Percentiles rank a stretch among this genome's conserved stretches.
Evolutionary conservation across 2,797 vertebrate genomes (phyloP).

Genomic region (Manis javanica): DNA sequence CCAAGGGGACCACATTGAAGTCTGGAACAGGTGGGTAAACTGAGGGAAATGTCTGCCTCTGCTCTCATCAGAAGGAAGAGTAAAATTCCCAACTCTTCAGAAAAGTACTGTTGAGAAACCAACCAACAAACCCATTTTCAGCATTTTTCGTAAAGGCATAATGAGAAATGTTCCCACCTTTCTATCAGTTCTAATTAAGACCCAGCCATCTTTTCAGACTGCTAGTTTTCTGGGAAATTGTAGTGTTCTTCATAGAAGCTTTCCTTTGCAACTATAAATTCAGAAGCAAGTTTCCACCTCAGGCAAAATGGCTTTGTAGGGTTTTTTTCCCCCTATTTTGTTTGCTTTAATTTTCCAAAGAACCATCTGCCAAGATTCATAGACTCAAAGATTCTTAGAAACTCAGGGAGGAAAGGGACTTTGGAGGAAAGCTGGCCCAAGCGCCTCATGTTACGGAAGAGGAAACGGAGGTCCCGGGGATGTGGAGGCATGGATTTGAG

Average conservation of each 20-base stretch:
- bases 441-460: background rate
- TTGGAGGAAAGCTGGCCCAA: background rate
- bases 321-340: background rate
- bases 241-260: background rate
- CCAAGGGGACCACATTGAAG: background rate
- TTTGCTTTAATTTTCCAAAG: conserved; percentile 73
- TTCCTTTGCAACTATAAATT: conserved; percentile 50
- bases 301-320: conserved; percentile 46
- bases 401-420: conserved; percentile 22
- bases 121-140: background rate
- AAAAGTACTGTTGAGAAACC: background rate
- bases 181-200: conserved; percentile 44
- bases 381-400: conserved; percentile 57
- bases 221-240: conserved; percentile 1
- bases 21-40: background rate
- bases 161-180: background rate
- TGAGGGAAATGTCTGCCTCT: background rate
- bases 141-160: conserved; percentile 49
- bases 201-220: background rate
- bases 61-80: background rate
- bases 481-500: background rate
- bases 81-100: conserved; percentile 20
- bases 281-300: conserved; percentile 47
- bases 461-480: background rate
- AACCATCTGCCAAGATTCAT: conserved; percentile 55